A percentile compares a stretch with the other conserved stretches of the same genome.
phyloP scores from a whole-genome alignment of 1,140 invertebrate species.

The Dendrolimus punctatus region DNA sequence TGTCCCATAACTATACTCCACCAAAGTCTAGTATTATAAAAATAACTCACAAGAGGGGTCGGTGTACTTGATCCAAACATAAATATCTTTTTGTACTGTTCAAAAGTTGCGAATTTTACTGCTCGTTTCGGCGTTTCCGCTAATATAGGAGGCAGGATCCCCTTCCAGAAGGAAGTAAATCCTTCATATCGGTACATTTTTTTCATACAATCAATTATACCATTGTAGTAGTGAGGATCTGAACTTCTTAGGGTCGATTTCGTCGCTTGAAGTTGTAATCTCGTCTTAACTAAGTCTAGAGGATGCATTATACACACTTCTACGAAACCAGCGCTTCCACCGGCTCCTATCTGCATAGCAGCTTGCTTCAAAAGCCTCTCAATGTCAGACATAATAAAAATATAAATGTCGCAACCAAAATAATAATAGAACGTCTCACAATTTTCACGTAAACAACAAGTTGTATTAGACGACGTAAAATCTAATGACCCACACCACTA shows the following conservation, averaged over 20 bases:
- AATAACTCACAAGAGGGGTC: slow-evolving; percentile 78
- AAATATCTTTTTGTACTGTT: slow-evolving; percentile 92
- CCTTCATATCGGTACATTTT: slow-evolving; percentile 93
- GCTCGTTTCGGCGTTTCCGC: slow-evolving; percentile 97
- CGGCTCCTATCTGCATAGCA: slow-evolving; percentile 87
- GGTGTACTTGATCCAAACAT: slow-evolving; percentile 81
- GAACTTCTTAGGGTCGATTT: slow-evolving; percentile 46
- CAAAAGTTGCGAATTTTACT: slow-evolving; percentile 94
- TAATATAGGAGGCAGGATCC: slow-evolving; percentile 91
- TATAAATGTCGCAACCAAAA: neutral
- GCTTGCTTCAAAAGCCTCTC: slow-evolving; percentile 78
- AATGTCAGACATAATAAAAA: slow-evolving; percentile 52
- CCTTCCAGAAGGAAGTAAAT: slow-evolving; percentile 89
- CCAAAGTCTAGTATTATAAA: slow-evolving; percentile 13
- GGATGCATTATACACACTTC: slow-evolving; percentile 98
- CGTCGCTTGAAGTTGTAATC: slow-evolving; percentile 55
- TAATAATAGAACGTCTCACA: too few relatives aligned
- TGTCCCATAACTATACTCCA: too few relatives aligned
- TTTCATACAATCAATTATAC: slow-evolving; percentile 87
- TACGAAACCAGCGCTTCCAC: slow-evolving; percentile 92
- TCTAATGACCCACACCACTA: too few relatives aligned
- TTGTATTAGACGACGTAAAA: too few relatives aligned
- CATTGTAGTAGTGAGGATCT: slow-evolving; percentile 81
- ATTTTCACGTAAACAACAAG: too few relatives aligned
- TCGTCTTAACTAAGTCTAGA: slow-evolving; percentile 92